Conservation (phyloP, 2,797 vertebrate genomes). For the Smutsia gigantea region DNA sequence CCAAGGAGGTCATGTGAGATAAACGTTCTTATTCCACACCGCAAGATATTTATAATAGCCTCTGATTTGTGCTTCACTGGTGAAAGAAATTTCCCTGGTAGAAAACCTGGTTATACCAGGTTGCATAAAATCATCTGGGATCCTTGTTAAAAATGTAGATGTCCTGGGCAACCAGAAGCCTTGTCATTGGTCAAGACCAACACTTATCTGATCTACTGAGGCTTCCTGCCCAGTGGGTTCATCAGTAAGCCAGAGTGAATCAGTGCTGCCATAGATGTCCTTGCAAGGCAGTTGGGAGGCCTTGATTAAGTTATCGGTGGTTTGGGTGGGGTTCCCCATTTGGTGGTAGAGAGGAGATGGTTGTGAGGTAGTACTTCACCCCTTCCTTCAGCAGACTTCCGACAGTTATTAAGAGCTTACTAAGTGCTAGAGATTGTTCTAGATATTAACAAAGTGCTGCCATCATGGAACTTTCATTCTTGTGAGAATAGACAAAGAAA, state of each 20-base stretch:
- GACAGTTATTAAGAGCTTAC: background rate
- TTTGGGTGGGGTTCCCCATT: background rate
- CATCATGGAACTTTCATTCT: background rate
- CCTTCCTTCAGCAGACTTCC: background rate
- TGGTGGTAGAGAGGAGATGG: background rate
- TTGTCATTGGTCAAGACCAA: slow-evolving; percentile 28
- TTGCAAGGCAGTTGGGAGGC: background rate
- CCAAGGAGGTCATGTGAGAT: background rate
- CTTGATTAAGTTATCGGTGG: slow-evolving; percentile 32
- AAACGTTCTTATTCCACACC: slow-evolving; percentile 5
- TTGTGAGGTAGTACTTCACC: background rate
- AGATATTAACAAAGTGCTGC: background rate
- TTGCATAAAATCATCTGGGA: slow-evolving; percentile 22
- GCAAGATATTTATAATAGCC: background rate
- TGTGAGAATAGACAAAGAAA: background rate
- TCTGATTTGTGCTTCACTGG: background rate
- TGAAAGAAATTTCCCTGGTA: background rate
- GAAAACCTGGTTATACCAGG: slow-evolving; percentile 23
- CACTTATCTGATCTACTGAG: background rate
- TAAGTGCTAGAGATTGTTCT: background rate
- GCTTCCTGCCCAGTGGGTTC: background rate
- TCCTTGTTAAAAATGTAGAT: slow-evolving; percentile 32
- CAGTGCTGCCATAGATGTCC: background rate
- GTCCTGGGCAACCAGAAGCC: background rate
- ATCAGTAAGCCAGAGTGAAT: background rate